These are phyloP conservation scores for Phyllostomus hastatus DNA, from an alignment of 2,113 vertebrate genomes.

Conservation along the genomic window DNA sequence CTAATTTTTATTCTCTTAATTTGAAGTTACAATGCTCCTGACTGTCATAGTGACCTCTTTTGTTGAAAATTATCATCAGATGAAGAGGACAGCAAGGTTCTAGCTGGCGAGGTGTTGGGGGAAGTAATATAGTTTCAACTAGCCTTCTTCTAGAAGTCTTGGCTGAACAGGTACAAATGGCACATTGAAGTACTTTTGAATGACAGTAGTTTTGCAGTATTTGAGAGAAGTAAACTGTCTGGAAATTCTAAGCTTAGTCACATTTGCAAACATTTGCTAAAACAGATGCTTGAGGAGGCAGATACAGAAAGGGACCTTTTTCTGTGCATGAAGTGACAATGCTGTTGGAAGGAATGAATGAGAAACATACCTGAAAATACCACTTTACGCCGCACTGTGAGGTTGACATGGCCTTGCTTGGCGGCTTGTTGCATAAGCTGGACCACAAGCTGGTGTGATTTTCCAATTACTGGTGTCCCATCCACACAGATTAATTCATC, in stretches of 20 bases:
- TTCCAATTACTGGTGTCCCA: conserved; percentile 96
- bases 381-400: conserved; percentile 96
- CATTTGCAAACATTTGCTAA: conserved; percentile 67
- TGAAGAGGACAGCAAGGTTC: background rate
- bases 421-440: conserved; percentile 99
- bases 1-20: background rate
- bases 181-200: conserved; percentile 48
- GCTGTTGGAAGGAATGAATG: background rate
- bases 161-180: background rate
- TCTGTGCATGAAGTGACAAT: background rate
- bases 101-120: background rate
- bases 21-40: background rate
- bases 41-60: background rate
- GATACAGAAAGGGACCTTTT: background rate
- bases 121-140: background rate
- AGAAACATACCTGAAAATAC: conserved; percentile 89
- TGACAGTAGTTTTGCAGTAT: conserved; percentile 28
- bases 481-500: conserved; percentile 98
- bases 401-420: conserved; percentile 98
- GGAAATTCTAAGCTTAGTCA: conserved; percentile 62
- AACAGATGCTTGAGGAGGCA: conserved; percentile 50
- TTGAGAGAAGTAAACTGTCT: conserved; percentile 59
- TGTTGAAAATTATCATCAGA: background rate
- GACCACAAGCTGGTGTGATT: conserved; percentile 98
- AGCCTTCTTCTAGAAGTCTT: background rate